phyloP scores from a whole-genome alignment of 2,888 invertebrate species.

The Acrobeloides nanus region DNA sequence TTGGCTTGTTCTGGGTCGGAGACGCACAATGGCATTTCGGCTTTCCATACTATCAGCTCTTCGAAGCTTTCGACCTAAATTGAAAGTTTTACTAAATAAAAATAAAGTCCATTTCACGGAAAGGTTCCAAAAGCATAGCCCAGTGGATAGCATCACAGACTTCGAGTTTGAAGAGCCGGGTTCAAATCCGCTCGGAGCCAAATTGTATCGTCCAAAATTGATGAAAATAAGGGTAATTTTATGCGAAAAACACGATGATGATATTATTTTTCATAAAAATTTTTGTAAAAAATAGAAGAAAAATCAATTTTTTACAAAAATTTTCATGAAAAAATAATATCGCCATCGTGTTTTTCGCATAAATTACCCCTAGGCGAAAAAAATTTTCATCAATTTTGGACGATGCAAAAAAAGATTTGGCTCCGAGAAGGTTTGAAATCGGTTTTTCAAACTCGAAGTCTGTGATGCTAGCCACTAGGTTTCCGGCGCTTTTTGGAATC shows the following conservation, averaged over 20 bases:
- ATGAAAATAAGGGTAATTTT: constrained; percentile 2
- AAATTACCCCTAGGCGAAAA: too few species aligned
- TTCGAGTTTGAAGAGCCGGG: not conserved
- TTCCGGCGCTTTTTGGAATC: constrained; percentile 69
- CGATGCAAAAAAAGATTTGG: too few species aligned
- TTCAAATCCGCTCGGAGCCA: not conserved
- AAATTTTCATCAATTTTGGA: too few species aligned
- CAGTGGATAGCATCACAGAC: not conserved
- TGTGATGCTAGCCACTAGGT: too few species aligned
- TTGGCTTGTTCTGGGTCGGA: constrained; percentile 62
- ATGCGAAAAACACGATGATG: too few species aligned
- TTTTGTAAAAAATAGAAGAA: too few species aligned
- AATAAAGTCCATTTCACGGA: constrained; percentile 57
- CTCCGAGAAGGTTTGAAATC: too few species aligned
- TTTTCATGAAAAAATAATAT: too few species aligned
- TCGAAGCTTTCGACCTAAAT: constrained; percentile 68
- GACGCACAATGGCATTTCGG: constrained; percentile 61
- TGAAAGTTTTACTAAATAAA: constrained; percentile 5
- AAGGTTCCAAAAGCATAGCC: not conserved
- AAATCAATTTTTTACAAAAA: too few species aligned
- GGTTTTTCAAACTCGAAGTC: too few species aligned
- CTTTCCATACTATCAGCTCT: constrained; percentile 53
- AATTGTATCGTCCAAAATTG: not conserved
- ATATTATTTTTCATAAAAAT: too few species aligned
- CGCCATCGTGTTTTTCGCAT: constrained; percentile 67